These are phyloP conservation scores for Oegoconia quadripuncta DNA, from an alignment of 2,888 invertebrate genomes.

Conservation along the genomic window DNA sequence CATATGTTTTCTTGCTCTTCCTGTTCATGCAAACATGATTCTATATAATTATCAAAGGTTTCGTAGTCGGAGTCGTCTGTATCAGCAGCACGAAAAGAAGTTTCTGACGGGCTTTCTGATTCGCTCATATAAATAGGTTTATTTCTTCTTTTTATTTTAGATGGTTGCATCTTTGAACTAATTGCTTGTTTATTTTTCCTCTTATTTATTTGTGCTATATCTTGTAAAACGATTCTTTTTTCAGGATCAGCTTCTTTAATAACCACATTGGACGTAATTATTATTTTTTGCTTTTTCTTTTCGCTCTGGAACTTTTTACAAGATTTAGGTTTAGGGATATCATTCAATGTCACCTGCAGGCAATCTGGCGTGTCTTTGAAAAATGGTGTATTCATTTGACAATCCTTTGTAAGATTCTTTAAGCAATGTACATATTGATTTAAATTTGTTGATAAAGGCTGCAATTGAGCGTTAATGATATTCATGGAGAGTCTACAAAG, in stretches of 20 bases:
- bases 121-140: conserved; percentile 6
- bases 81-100: conserved; percentile 4
- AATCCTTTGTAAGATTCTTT: conserved; percentile 3
- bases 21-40: conserved; percentile 13
- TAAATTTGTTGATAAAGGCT: conserved; percentile 5
- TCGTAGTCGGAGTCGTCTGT: conserved; percentile 8
- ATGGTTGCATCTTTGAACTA: background rate
- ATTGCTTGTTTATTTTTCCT: conserved; percentile 2
- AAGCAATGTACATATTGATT: conserved; percentile 9
- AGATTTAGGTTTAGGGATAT: background rate
- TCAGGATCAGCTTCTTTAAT: conserved; percentile 9
- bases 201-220: conserved; percentile 7
- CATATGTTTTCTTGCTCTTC: conserved; percentile 11
- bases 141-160: conserved; percentile 4
- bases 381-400: conserved; percentile 6
- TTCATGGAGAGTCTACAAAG: conserved; percentile 7
- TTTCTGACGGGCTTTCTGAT: conserved; percentile 7
- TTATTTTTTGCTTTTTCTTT: conserved; percentile 4
- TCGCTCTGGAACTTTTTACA: too few species aligned
- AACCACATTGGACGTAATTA: conserved; percentile 9
- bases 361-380: conserved; percentile 2
- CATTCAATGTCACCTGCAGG: background rate
- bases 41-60: conserved; percentile 11
- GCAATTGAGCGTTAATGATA: conserved; percentile 4
- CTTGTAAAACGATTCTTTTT: conserved; percentile 10